Base-by-base conservation (phyloP, 2,888 invertebrate species). In the Sericinus montela region DNA sequence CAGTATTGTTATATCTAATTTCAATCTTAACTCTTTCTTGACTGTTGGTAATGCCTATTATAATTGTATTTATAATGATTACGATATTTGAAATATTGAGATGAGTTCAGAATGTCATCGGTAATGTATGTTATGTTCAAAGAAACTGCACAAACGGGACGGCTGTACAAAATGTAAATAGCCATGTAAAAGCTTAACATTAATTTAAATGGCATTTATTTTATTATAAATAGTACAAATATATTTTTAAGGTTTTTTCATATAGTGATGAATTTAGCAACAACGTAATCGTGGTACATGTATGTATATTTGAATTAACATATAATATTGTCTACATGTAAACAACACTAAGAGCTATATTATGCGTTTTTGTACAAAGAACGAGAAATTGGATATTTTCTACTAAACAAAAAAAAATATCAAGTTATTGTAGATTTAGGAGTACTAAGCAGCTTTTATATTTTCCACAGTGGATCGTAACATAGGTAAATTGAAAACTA, bases 181-280 rank as follows among this genome's bases (percentile, higher is more conserved):
- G 59, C 58, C 62, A 57, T 65, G 58, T 62, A 61, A 56, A 65
- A 68, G 62, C 68, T 65, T 67, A 34, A 23, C 46, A 55, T 60
- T 69, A 62, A 66, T 60, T 68, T 64, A 66, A 65, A 56, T 58
- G 60, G 67, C 73, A 62, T 72, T 74, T 71, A 66, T 67, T 66
- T 67, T 69, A 76, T 75, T 84, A 78, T 84, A 77, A 75, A 86
- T 81, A 86, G 86, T 86, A 86, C 86, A 86, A 86, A 86, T 79
- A 66, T 80, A 80, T 76, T 64, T 69, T 32, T 32, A 32, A 32
- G 32, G 6, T 11, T 32, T n/a, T n/a, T 11, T 32, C 32, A 56
- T 53, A 53, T 59, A 53, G 54, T 45, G 54, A 46, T 29, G 47
- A 35, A 59, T 54, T 59, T 60, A 52, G 47, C 38, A 42, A 41